These are phyloP conservation scores for Myopa tessellatipennis DNA, from an alignment of 2,888 invertebrate genomes.

Conservation along the genomic window DNA sequence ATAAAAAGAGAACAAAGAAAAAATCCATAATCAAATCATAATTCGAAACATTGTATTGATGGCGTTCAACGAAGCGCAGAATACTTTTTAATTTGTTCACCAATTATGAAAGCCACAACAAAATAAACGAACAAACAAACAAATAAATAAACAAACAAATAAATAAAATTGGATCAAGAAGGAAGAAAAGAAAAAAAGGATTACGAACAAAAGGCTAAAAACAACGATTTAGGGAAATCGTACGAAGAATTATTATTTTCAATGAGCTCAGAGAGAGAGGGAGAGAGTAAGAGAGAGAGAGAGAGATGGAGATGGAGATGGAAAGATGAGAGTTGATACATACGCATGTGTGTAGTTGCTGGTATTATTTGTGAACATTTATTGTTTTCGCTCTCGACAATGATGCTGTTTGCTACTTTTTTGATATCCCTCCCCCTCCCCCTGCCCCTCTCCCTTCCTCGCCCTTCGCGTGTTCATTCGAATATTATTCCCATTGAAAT, in stretches of 20 bases:
- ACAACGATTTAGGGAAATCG: background rate
- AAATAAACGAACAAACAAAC: conserved; percentile 11
- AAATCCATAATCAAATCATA: background rate
- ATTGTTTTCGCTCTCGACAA: background rate
- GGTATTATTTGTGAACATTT: background rate
- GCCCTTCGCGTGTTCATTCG: background rate
- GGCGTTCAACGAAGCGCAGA: background rate
- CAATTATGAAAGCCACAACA: conserved; percentile 21
- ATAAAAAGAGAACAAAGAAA: background rate
- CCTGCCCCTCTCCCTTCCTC: background rate
- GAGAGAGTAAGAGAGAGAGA: no score
- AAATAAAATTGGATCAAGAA: no score
- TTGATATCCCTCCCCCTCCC: background rate
- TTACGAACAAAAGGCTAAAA: background rate
- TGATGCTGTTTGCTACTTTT: conserved; percentile 3
- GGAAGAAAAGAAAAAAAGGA: conserved; percentile 2
- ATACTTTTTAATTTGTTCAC: conserved; percentile 5
- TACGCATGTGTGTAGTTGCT: background rate
- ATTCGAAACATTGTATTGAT: background rate
- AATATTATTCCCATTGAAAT: conserved; percentile 3
- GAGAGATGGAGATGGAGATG: background rate
- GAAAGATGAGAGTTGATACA: background rate
- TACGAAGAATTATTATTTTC: background rate
- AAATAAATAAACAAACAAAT: background rate
- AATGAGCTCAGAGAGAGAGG: no score